phyloP scores from a whole-genome alignment of 2,797 vertebrate species.

The Pseudocheirus occidentalis region DNA sequence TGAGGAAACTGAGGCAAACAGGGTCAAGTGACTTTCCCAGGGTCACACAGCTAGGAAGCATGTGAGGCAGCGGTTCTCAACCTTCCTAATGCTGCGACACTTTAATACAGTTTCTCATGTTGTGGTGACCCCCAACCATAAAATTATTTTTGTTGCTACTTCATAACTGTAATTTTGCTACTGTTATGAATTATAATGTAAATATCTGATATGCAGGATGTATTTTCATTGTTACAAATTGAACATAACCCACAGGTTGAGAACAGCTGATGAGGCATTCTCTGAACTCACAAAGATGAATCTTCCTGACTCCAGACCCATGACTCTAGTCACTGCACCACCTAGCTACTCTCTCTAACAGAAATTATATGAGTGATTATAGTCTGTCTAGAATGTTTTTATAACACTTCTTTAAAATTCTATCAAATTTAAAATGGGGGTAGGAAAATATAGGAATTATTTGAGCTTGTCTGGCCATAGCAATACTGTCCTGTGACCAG shows the following conservation, averaged over 20 bases:
- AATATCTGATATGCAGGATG: no score
- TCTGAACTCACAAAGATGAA: not conserved
- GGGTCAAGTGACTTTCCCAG: not conserved
- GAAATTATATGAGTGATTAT: not conserved
- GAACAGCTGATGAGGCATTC: no score
- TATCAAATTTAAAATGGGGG: not conserved
- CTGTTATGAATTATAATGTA: no score
- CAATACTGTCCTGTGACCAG: not conserved
- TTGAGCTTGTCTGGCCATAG: not conserved
- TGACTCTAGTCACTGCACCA: not conserved
- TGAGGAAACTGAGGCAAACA: not conserved
- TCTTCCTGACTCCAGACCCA: not conserved
- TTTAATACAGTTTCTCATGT: no score
- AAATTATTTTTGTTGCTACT: no score
- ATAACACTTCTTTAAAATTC: not conserved
- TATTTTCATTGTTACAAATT: no score
- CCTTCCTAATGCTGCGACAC: no score
- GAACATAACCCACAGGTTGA: no score
- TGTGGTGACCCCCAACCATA: no score
- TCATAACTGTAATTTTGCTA: no score
- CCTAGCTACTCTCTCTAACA: not conserved
- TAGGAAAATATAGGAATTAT: slow-evolving; percentile 16
- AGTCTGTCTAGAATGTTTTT: slow-evolving; percentile 36
- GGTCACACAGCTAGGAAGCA: not conserved
- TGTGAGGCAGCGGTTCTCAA: no score